Evolutionary conservation across 2,113 vertebrate species (phyloP), one percentile per base, ranked within the genome.

Genomic region (Tenrec ecaudatus): DNA sequence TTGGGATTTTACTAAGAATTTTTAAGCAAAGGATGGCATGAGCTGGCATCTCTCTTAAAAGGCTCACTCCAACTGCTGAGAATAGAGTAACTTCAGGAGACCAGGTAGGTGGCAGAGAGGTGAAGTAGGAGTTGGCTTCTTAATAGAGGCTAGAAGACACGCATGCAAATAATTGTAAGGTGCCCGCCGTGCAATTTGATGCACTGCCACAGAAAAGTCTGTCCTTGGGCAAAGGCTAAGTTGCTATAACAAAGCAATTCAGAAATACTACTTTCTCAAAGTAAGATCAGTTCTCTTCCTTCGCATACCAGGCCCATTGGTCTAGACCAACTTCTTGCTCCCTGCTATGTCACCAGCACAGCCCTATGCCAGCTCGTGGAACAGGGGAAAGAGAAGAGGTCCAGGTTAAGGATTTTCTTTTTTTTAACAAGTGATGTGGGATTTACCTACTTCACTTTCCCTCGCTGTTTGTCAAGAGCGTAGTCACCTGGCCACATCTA

Each of bases 31-130:
- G 23, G 73, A 53, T 43, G 36, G 77, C 17, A 53, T 33, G 81
- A 88, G 71, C 66, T 88, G 75, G 77, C 22, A 64, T 89, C 38
- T 16, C 15, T 71, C 60, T 89, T 82, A 82, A 94, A 92, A 95
- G 64, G 53, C 68, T 89, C 14, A 19, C 4, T n/a, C 47, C 31
- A 75, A 23, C 57, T 47, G 25, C 75, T 43, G 38, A 77, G 38
- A 43, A 14, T 16, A 29, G 75, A 76, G 3, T 43, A 40, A 53
- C 47, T 40, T 7, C 43, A 43, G 75, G 75, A 77, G 75, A 20
- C 69, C 88, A 71, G 53, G 69, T 25, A 82, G 69, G 60, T 82
- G 86, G 27, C 82, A 82, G 53, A 77, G 76, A 82, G 47, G 82
- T 84, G 69, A 58, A 60, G 77, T 73, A 95, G 36, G 57, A 83